These are phyloP conservation scores for Buceros bicornis DNA, from an alignment of 2,797 vertebrate genomes.

Conservation along the genomic window DNA sequence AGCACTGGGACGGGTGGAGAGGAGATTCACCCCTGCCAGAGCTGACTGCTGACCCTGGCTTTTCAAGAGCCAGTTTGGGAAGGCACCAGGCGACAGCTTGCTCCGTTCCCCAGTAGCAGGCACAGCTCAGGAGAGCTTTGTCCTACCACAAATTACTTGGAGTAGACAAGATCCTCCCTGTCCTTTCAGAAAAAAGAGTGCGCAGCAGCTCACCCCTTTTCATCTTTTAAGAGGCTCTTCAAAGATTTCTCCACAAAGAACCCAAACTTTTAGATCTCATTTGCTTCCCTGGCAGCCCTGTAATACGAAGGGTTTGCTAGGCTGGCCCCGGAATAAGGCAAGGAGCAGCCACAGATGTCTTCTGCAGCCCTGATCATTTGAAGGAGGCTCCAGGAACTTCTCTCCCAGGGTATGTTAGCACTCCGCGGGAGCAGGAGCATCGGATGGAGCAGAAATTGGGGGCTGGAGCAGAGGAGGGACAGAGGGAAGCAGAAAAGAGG, in stretches of 20 bases:
- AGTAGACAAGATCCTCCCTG: conserved; percentile 11
- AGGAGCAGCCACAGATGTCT: neutral
- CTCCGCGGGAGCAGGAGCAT: neutral
- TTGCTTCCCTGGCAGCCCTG: conserved; percentile 12
- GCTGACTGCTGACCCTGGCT: neutral
- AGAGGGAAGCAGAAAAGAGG: neutral
- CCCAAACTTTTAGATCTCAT: conserved; percentile 43
- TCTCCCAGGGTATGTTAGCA: neutral
- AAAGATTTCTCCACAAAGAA: conserved; percentile 59
- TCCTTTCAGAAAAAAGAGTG: neutral
- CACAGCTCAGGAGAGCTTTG: neutral
- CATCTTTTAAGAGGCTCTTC: conserved; percentile 49
- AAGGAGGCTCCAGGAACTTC: neutral
- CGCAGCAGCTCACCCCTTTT: neutral
- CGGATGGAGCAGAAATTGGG: neutral
- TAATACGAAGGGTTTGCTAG: neutral
- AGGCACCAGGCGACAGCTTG: neutral
- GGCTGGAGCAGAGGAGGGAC: neutral
- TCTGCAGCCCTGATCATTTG: neutral
- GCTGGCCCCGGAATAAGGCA: neutral
- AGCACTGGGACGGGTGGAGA: neutral
- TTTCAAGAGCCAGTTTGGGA: neutral
- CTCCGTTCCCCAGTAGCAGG: neutral
- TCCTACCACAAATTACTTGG: conserved; percentile 33
- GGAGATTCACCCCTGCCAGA: neutral